Conservation (phyloP, 2,888 invertebrate species). For the Eupithecia dodoneata region DNA sequence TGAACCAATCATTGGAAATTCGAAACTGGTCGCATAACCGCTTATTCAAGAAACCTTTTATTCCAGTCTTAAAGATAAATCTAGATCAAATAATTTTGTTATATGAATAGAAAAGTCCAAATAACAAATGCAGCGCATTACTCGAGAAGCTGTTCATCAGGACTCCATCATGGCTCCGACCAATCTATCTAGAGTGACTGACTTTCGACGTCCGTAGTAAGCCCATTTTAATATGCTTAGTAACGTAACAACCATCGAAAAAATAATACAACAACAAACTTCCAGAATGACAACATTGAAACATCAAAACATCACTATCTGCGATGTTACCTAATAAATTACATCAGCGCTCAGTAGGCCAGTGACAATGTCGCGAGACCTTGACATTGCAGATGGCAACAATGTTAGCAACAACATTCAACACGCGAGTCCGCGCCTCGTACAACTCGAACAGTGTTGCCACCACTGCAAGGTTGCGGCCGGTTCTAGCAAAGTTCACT, state of each 20-base stretch:
- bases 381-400: slow-evolving; percentile 46
- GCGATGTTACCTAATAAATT: slow-evolving; percentile 33
- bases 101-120: too few species aligned
- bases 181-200: too few species aligned
- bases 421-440: slow-evolving; percentile 11
- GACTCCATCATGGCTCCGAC: too few species aligned
- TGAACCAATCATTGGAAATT: not conserved
- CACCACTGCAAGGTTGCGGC: not conserved
- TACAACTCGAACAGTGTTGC: slow-evolving; percentile 3
- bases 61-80: not conserved
- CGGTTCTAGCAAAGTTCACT: not conserved
- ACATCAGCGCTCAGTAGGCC: slow-evolving; percentile 44
- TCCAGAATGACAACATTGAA: not conserved
- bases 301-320: not conserved
- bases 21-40: not conserved
- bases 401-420: slow-evolving; percentile 33
- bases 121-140: too few species aligned
- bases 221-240: too few species aligned
- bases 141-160: too few species aligned
- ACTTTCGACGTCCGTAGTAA: too few species aligned
- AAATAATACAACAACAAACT: not conserved
- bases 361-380: slow-evolving; percentile 43
- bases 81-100: too few species aligned
- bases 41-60: not conserved
- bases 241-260: not conserved